Evolutionary conservation across 2,797 vertebrate genomes (phyloP).

Genomic region (Ambastaia sidthimunki): DNA sequence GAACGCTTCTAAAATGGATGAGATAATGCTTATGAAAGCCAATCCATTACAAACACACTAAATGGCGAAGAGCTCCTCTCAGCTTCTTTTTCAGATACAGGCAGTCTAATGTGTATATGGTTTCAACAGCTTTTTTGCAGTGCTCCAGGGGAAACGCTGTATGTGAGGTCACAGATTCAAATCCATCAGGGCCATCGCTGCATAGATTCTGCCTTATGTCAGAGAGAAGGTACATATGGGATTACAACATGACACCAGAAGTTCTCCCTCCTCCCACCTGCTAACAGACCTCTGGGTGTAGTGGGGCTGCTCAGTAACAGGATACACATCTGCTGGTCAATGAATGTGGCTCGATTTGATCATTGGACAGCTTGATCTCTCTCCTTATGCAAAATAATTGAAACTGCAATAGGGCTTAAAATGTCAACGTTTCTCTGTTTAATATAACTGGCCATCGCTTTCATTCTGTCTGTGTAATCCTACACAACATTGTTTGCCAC

Average conservation of each 20-base stretch:
- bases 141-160: conserved; percentile 14
- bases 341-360: conserved; percentile 47
- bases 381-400: conserved; percentile 66
- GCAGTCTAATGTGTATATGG: conserved; percentile 53
- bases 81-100: conserved; percentile 52
- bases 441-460: conserved; percentile 9
- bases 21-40: conserved; percentile 57
- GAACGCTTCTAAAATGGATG: conserved; percentile 62
- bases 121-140: conserved; percentile 31
- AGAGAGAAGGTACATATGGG: conserved; percentile 72
- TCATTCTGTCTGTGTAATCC: conserved; percentile 3
- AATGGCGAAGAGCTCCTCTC: conserved; percentile 55
- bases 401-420: conserved; percentile 54
- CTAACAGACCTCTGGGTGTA: conserved; percentile 74
- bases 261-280: conserved; percentile 59
- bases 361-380: conserved; percentile 58
- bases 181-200: conserved; percentile 45
- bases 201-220: conserved; percentile 41
- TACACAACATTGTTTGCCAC: not conserved
- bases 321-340: conserved; percentile 73
- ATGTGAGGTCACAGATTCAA: conserved; percentile 31
- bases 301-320: conserved; percentile 72
- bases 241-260: conserved; percentile 73
- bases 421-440: conserved; percentile 34
- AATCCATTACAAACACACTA: conserved; percentile 68